phyloP scores from a whole-genome alignment of 2,888 invertebrate species.

The Creontiades dilutus region DNA sequence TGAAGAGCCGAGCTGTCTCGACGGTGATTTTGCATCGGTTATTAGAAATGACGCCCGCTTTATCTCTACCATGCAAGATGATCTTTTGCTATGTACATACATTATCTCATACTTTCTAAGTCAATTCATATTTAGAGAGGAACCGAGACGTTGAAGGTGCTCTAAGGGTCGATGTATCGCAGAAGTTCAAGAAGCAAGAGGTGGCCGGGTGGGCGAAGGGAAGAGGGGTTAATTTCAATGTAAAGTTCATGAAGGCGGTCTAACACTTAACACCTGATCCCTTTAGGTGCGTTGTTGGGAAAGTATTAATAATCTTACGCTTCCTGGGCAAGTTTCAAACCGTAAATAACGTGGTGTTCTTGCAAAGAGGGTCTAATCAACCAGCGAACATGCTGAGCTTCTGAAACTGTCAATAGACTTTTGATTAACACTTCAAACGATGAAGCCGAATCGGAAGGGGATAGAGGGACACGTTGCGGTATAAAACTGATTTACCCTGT shows the following conservation, averaged over 20 bases:
- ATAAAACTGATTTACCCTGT: too few relatives aligned
- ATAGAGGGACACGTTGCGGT: too few relatives aligned
- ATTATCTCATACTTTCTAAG: background rate
- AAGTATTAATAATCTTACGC: conserved; percentile 35
- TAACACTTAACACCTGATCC: conserved; percentile 49
- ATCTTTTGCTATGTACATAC: background rate
- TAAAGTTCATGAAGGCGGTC: conserved; percentile 32
- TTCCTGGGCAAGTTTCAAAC: conserved; percentile 24
- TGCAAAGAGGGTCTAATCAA: background rate
- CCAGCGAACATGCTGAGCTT: too few relatives aligned
- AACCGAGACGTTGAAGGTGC: background rate
- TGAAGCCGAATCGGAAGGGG: too few relatives aligned
- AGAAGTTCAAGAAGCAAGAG: too few relatives aligned
- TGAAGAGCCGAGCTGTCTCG: too few relatives aligned
- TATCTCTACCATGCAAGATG: too few relatives aligned
- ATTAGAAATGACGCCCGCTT: too few relatives aligned
- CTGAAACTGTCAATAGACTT: too few relatives aligned
- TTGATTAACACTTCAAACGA: too few relatives aligned
- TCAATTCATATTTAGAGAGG: background rate
- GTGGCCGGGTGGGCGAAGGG: background rate
- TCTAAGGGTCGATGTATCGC: background rate
- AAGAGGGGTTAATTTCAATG: conserved; percentile 2
- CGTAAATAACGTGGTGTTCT: conserved; percentile 12
- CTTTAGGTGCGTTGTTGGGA: background rate
- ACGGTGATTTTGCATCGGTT: too few relatives aligned